Conservation (phyloP, 1,140 invertebrate species). For the Diorhabda sublineata region DNA sequence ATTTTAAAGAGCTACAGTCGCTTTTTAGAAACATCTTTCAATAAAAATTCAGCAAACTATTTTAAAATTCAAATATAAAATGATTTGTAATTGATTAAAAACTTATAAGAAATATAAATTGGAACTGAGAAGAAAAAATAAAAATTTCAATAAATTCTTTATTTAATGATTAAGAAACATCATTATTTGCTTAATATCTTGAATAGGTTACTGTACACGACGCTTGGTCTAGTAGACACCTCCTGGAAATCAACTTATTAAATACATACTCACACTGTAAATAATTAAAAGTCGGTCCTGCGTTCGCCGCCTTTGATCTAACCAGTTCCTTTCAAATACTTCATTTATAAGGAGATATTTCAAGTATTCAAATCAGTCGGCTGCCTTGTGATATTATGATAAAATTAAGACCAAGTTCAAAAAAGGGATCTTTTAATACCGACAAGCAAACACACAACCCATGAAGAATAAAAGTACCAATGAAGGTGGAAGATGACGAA, state of each 20-base stretch:
- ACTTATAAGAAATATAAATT: too few relatives aligned
- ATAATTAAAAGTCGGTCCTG: constrained; percentile 10
- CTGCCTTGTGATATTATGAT: constrained; percentile 16
- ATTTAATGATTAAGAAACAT: too few relatives aligned
- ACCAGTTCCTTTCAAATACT: constrained; percentile 30
- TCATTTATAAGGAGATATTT: constrained; percentile 31
- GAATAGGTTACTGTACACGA: too few relatives aligned
- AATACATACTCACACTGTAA: constrained; percentile 11
- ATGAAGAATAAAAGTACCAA: neutral
- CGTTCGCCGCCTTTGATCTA: constrained; percentile 24
- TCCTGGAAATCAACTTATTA: neutral
- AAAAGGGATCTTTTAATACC: constrained; percentile 11
- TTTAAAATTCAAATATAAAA: too few relatives aligned
- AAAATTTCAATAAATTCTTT: too few relatives aligned
- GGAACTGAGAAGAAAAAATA: too few relatives aligned
- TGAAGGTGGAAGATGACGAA: neutral
- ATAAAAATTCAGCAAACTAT: too few relatives aligned
- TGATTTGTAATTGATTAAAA: too few relatives aligned
- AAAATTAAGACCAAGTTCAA: constrained; percentile 18
- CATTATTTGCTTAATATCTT: too few relatives aligned
- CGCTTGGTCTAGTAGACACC: too few relatives aligned
- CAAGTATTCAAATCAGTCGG: constrained; percentile 26
- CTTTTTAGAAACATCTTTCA: too few relatives aligned
- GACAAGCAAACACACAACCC: constrained; percentile 8
- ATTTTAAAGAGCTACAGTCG: too few relatives aligned